phyloP scores from a whole-genome alignment of 2,888 invertebrate species.

The Troides aeacus region DNA sequence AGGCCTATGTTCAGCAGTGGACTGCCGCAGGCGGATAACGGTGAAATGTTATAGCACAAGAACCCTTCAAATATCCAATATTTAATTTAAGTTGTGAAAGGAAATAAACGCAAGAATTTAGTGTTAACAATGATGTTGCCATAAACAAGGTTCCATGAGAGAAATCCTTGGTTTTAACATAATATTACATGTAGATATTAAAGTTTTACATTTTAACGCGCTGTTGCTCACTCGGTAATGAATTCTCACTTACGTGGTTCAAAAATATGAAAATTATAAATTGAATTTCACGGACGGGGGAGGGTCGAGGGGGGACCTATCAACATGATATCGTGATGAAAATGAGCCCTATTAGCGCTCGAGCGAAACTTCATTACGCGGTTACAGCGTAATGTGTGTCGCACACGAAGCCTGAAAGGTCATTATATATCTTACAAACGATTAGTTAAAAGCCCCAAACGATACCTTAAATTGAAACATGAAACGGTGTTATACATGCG shows the following conservation, averaged over 20 bases:
- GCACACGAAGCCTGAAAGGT: slow-evolving; percentile 47
- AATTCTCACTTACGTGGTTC: slow-evolving; percentile 27
- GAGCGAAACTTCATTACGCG: slow-evolving; percentile 69
- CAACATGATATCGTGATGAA: slow-evolving; percentile 58
- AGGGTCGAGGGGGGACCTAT: slow-evolving; percentile 43
- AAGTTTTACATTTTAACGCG: neutral
- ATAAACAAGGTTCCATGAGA: neutral
- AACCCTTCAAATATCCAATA: neutral
- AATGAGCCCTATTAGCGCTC: slow-evolving; percentile 63
- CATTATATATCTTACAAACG: too few relatives aligned
- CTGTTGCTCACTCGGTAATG: slow-evolving; percentile 12
- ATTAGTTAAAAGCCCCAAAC: too few relatives aligned
- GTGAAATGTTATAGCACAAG: too few relatives aligned
- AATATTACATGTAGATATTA: neutral
- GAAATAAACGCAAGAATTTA: too few relatives aligned
- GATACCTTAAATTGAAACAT: too few relatives aligned
- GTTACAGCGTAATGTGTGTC: slow-evolving; percentile 62
- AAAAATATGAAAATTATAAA: slow-evolving; percentile 49
- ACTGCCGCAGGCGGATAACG: too few relatives aligned
- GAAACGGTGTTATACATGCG: too few relatives aligned
- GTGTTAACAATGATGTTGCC: neutral
- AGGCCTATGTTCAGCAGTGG: too few relatives aligned
- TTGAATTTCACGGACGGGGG: slow-evolving; percentile 54
- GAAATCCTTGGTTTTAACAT: neutral
- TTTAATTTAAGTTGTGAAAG: neutral